Percentiles rank a stretch among this genome's conserved stretches.
phyloP scores from a whole-genome alignment of 2,797 vertebrate species.

The Salmo trutta region DNA sequence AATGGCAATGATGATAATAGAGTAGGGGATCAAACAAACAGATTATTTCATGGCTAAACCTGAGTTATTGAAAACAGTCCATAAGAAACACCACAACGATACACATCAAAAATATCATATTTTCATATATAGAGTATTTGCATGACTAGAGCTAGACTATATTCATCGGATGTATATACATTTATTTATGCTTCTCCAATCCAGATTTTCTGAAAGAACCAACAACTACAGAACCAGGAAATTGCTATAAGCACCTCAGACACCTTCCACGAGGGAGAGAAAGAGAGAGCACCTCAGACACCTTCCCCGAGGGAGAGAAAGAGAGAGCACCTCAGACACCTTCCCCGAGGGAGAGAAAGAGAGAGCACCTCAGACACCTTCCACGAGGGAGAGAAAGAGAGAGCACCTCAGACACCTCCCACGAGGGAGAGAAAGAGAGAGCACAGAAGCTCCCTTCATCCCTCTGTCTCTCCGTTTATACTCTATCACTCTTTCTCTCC shows the following conservation, averaged over 20 bases:
- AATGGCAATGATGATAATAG: constrained; percentile 62
- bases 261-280: background rate
- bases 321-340: background rate
- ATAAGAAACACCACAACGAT: constrained; percentile 70
- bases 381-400: background rate
- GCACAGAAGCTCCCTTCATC: background rate
- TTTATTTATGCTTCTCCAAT: constrained; percentile 26
- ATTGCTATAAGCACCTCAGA: background rate
- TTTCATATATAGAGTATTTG: constrained; percentile 68
- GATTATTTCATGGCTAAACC: constrained; percentile 78
- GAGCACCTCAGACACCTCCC: background rate
- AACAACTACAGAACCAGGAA: background rate
- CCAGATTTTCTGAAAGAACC: background rate
- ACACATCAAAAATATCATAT: constrained; percentile 65
- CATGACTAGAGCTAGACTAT: constrained; percentile 79
- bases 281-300: background rate
- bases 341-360: background rate
- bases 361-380: background rate
- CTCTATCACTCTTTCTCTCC: constrained; percentile 20
- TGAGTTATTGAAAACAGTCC: constrained; percentile 79
- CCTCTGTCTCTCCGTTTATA: background rate
- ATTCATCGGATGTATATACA: constrained; percentile 69
- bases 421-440: background rate
- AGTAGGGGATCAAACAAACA: constrained; percentile 53
- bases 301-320: background rate